These are phyloP conservation scores for Sorex araneus DNA, from an alignment of 2,113 vertebrate genomes.

Conservation along the genomic window DNA sequence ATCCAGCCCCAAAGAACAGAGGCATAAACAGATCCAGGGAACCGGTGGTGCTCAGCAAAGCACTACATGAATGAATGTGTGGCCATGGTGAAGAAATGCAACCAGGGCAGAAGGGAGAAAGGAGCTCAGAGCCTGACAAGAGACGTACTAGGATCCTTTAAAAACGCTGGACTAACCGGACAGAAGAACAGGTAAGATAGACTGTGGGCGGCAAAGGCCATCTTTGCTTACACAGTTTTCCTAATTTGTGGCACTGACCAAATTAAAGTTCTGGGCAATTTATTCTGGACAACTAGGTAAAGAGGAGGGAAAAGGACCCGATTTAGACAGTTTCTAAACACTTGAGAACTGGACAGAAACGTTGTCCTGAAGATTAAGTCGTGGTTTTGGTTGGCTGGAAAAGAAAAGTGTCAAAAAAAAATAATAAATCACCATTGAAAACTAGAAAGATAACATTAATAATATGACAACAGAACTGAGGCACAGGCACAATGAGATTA, in stretches of 20 bases:
- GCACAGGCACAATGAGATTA: background rate
- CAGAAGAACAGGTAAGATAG: background rate
- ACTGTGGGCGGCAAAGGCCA: background rate
- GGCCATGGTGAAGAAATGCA: background rate
- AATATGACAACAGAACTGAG: background rate
- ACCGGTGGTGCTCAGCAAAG: background rate
- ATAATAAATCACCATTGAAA: background rate
- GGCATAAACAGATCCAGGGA: background rate
- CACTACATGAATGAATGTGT: background rate
- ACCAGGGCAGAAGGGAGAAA: background rate
- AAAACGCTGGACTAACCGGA: background rate
- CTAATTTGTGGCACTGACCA: background rate
- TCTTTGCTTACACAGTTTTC: background rate
- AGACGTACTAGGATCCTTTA: background rate
- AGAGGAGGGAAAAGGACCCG: background rate
- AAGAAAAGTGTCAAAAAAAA: conserved; percentile 42
- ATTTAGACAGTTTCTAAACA: background rate
- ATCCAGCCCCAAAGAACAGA: conserved; percentile 36
- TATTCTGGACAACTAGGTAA: background rate
- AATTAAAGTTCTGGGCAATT: background rate
- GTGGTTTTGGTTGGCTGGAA: conserved; percentile 9
- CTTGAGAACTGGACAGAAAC: background rate
- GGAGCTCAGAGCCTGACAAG: background rate
- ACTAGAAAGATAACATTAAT: background rate
- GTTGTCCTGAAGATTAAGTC: background rate